Evolutionary conservation across 2,888 invertebrate species (phyloP), one percentile per base, ranked within the genome.

Genomic region (Drosophila demipolita): DNA sequence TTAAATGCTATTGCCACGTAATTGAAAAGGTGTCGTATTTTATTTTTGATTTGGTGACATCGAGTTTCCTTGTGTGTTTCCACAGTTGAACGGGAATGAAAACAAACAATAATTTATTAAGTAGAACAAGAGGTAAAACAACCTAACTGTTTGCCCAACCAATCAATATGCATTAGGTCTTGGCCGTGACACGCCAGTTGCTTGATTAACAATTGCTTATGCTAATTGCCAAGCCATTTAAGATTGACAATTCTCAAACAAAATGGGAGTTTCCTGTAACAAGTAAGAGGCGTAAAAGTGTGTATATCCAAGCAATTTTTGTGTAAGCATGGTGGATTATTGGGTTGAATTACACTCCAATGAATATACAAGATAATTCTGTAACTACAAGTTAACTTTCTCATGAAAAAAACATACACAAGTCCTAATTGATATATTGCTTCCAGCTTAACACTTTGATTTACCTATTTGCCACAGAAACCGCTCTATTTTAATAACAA

Each of bases 161-260:
- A 87, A 87, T 88, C 88, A 88, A 88, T 86, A 85, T 48, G 58
- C 55, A 42, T 57, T 26, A 66, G 60, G 48, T 40, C 33, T 52
- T 8, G 55, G n/a, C 72, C 72, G 69, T 74, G 66, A 55, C 66
- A 49, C 55, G 66, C 23, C n/a, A 15, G 26, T 29, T 55, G 26
- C n/a, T 55, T 55, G 12, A 8, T 20, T 40, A 38, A 38, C 32
- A 58, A 59, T 70, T 50, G 26, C 54, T 29, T 42, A 29, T 49
- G n/a, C 32, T 40, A 29, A 63, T 45, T n/a, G 45, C 8, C 45
- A n/a, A 20, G 40, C 6, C 17, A 40, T 59, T 64, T 36, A 33
- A 20, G 15, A 26, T 35, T 53, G 66, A 59, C 61, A 64, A 42
- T 53, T 38, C 20, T 11, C 12, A 29, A 54, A 33, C 32, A 20